Evolutionary conservation across 2,797 vertebrate genomes (phyloP).

Genomic region (Echeneis naucrates): DNA sequence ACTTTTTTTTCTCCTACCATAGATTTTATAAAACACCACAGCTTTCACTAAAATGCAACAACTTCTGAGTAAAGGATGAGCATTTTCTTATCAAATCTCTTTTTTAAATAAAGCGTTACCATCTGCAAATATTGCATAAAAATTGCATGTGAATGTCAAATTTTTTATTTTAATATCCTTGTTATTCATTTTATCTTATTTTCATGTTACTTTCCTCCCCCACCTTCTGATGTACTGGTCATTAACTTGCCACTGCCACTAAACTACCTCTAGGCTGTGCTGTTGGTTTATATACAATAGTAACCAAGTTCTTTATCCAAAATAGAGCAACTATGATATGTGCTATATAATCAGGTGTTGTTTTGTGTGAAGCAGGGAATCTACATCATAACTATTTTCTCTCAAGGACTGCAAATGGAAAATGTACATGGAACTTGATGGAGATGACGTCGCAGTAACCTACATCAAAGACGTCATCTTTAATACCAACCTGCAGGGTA

Average conservation of each 20-base stretch:
- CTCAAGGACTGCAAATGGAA: conserved; percentile 99
- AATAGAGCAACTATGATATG: conserved; percentile 53
- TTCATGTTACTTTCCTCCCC: conserved; percentile 6
- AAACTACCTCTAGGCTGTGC: conserved; percentile 85
- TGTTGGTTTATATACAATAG: conserved; percentile 80
- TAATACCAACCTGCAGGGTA: conserved; percentile 89
- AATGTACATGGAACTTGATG: conserved; percentile 98
- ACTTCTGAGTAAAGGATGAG: neutral
- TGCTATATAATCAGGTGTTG: conserved; percentile 36
- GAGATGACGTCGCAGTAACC: conserved; percentile 95
- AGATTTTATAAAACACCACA: conserved; percentile 4
- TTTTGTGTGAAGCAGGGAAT: conserved; percentile 20
- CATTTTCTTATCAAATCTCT: neutral
- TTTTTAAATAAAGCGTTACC: neutral
- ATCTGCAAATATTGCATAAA: neutral
- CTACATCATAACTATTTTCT: conserved; percentile 45
- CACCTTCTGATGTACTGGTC: conserved; percentile 15
- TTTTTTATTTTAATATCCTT: neutral
- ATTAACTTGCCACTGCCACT: conserved; percentile 46
- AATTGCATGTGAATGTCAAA: conserved; percentile 12
- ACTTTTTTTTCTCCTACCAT: neutral
- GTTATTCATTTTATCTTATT: conserved; percentile 10
- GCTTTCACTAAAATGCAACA: neutral
- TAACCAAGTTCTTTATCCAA: conserved; percentile 35
- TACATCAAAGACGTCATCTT: conserved; percentile 99